A percentile compares a stretch with the other conserved stretches of the same genome.
Conservation (phyloP, 2,888 invertebrate species). For the Chirona hameri region DNA sequence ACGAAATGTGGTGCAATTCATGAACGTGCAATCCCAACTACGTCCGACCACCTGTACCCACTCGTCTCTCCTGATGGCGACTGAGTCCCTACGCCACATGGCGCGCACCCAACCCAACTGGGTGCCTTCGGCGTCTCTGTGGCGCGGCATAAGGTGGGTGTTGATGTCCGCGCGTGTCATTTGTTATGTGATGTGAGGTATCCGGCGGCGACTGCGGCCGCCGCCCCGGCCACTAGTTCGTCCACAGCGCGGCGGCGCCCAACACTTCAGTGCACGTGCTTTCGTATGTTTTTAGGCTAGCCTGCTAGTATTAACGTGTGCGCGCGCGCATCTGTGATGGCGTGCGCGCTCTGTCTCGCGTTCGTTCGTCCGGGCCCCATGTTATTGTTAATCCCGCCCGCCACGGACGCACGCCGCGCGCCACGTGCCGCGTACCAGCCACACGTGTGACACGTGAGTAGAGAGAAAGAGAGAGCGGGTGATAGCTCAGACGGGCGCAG, state of each 20-base stretch:
- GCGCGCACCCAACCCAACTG: too few relatives aligned
- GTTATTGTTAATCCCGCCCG: background rate
- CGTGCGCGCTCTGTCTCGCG: background rate
- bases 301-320: background rate
- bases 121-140: background rate
- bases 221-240: background rate
- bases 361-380: background rate
- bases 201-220: background rate
- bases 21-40: too few relatives aligned
- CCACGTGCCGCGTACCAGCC: too few relatives aligned
- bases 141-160: background rate
- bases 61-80: too few relatives aligned
- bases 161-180: background rate
- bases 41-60: too few relatives aligned
- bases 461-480: background rate
- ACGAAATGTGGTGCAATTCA: too few relatives aligned
- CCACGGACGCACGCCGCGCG: too few relatives aligned
- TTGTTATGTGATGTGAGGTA: background rate
- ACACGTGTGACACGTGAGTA: too few relatives aligned
- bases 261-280: background rate
- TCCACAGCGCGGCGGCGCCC: background rate
- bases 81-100: too few relatives aligned
- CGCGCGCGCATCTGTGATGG: too few relatives aligned
- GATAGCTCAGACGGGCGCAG: background rate
- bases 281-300: slow-evolving; percentile 9